Percentiles rank a stretch among this genome's conserved stretches.
Conservation (phyloP, 2,888 invertebrate genomes). For the Pristionchus japonicus region DNA sequence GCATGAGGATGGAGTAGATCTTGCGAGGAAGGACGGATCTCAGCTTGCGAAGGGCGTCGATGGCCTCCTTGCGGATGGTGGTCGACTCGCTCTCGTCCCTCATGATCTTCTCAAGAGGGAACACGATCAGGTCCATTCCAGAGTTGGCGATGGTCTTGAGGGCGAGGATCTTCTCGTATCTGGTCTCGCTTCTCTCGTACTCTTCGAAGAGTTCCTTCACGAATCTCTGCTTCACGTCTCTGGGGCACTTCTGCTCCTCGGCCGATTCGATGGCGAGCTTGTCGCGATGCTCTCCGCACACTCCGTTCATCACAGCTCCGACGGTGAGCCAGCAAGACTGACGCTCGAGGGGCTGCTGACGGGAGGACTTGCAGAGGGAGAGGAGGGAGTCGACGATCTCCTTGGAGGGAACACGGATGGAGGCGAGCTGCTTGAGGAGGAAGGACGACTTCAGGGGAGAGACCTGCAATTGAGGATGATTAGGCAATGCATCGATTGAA, state of each 20-base stretch:
- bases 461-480: constrained; percentile 50
- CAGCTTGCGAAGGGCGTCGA: constrained; percentile 58
- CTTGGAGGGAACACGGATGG: constrained; percentile 50
- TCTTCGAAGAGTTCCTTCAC: constrained; percentile 54
- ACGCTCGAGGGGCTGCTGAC: constrained; percentile 54
- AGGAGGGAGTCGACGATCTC: constrained; percentile 49
- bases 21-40: constrained; percentile 50
- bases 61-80: constrained; percentile 53
- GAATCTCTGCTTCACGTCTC: constrained; percentile 59
- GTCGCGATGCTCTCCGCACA: constrained; percentile 62
- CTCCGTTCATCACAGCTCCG: constrained; percentile 63
- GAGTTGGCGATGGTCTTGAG: constrained; percentile 73
- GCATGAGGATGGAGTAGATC: constrained; percentile 57
- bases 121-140: constrained; percentile 59
- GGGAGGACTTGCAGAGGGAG: constrained; percentile 52
- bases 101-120: constrained; percentile 54
- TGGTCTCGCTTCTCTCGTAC: constrained; percentile 55
- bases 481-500: no score
- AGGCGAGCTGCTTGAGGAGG: constrained; percentile 50
- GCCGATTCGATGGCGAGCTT: constrained; percentile 18
- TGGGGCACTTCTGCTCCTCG: constrained; percentile 38
- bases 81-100: constrained; percentile 24
- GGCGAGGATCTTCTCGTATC: constrained; percentile 67
- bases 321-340: constrained; percentile 66
- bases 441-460: constrained; percentile 30